A percentile compares a stretch with the other conserved stretches of the same genome.
Conservation (phyloP, 35 echinoderm and acorn worm species). For the Antedon bifida region DNA sequence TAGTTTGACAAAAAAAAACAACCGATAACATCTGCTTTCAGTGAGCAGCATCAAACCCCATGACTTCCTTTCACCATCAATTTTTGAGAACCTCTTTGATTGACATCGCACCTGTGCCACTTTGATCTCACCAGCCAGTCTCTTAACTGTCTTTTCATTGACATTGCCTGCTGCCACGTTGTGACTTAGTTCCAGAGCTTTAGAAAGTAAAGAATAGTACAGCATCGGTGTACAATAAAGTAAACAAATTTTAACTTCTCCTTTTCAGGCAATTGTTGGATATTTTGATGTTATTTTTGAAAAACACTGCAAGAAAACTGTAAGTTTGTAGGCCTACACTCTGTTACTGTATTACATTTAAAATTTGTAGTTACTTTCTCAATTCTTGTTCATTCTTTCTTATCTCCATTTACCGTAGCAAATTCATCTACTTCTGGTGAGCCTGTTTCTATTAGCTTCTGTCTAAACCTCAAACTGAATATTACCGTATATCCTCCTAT, state of each 20-base stretch:
- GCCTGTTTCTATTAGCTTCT: too few species aligned
- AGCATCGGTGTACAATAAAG: too few species aligned
- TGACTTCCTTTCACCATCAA: background rate
- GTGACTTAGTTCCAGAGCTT: slow-evolving; percentile 73
- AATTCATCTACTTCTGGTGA: too few species aligned
- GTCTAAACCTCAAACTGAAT: too few species aligned
- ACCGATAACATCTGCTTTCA: background rate
- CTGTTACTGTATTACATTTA: too few species aligned
- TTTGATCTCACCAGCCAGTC: slow-evolving; percentile 22
- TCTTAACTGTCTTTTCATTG: slow-evolving; percentile 48
- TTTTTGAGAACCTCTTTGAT: slow-evolving; percentile 14
- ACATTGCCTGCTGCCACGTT: slow-evolving; percentile 86
- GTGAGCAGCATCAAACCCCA: background rate
- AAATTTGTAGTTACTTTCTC: background rate
- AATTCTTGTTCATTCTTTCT: too few species aligned
- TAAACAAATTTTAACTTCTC: background rate
- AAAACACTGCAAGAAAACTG: slow-evolving; percentile 66
- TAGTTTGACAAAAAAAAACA: too few species aligned
- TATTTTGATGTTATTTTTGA: slow-evolving; percentile 98
- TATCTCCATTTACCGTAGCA: too few species aligned
- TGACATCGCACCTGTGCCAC: slow-evolving; percentile 25
- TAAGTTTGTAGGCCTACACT: slow-evolving; percentile 39
- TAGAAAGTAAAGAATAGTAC: too few species aligned
- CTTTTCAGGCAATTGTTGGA: slow-evolving; percentile 61
- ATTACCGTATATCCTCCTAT: too few species aligned